Percentiles rank a stretch among this genome's conserved stretches.
These are phyloP conservation scores for Oscheius onirici DNA, from an alignment of 2,888 invertebrate species.

Conservation along the genomic window DNA sequence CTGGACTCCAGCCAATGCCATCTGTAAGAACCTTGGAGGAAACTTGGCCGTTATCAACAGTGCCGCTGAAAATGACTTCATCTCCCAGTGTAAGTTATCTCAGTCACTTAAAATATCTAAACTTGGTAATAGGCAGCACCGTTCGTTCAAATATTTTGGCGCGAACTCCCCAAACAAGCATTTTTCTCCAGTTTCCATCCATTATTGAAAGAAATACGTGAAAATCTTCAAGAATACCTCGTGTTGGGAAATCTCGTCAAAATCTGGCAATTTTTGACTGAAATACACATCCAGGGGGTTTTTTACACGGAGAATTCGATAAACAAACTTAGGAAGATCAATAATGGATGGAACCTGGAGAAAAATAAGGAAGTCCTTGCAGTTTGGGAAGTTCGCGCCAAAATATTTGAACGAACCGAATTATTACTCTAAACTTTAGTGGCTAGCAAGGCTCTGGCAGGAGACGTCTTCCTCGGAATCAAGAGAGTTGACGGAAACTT, in stretches of 20 bases:
- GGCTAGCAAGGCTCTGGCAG: neutral
- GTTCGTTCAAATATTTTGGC: too few species aligned
- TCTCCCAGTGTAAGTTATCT: neutral
- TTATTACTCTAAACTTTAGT: neutral
- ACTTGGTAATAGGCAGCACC: too few species aligned
- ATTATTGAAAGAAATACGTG: neutral
- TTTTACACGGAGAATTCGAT: too few species aligned
- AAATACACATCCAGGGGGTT: too few species aligned
- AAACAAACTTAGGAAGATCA: too few species aligned
- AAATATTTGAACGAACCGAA: neutral
- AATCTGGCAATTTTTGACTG: too few species aligned
- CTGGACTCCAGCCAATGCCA: neutral
- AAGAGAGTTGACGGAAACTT: neutral
- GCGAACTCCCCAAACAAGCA: too few species aligned
- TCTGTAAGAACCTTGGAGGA: conserved; percentile 1
- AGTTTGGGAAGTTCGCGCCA: neutral
- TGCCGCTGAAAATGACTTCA: conserved; percentile 1
- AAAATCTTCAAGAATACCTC: too few species aligned
- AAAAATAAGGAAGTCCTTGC: too few species aligned
- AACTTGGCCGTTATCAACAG: neutral
- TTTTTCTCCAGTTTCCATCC: too few species aligned
- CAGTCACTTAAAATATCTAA: neutral
- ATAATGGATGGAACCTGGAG: too few species aligned
- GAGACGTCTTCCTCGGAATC: conserved; percentile 2
- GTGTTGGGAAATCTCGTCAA: neutral